These are phyloP conservation scores for Bombus superbus DNA, from an alignment of 1,140 invertebrate genomes.

Conservation along the genomic window DNA sequence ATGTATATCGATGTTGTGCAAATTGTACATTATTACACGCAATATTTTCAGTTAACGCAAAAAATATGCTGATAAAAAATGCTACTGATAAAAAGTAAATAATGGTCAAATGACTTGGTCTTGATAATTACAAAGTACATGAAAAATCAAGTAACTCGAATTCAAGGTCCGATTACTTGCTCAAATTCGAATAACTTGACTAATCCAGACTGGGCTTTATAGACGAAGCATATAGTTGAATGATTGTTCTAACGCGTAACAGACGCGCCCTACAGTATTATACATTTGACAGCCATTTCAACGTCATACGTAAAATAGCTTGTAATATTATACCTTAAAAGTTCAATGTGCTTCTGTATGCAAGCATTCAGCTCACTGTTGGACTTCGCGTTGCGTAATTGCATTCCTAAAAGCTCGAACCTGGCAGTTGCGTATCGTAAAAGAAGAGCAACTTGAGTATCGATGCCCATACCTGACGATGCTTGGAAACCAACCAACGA, in stretches of 20 bases:
- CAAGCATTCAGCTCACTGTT: slow-evolving; percentile 59
- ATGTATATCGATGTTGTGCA: not conserved
- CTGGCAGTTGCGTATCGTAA: slow-evolving; percentile 65
- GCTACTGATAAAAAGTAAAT: no score
- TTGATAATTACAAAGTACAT: not conserved
- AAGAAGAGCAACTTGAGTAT: slow-evolving; percentile 66
- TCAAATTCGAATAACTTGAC: not conserved
- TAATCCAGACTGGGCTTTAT: not conserved
- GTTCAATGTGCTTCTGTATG: slow-evolving; percentile 63
- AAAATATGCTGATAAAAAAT: no score
- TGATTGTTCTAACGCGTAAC: no score
- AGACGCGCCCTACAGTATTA: no score
- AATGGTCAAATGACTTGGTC: not conserved
- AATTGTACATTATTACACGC: no score
- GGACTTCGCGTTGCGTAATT: slow-evolving; percentile 52
- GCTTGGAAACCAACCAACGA: slow-evolving; percentile 66
- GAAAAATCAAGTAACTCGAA: not conserved
- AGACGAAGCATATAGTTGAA: no score
- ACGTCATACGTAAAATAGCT: not conserved
- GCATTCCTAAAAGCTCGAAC: slow-evolving; percentile 38
- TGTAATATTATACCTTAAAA: slow-evolving; percentile 65
- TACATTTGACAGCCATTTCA: no score
- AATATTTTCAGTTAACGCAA: no score
- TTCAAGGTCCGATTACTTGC: not conserved
- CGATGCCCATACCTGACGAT: slow-evolving; percentile 62